A percentile compares a stretch with the other conserved stretches of the same genome.
Conservation (phyloP, 2,888 invertebrate species). For the Leucoma salicis region DNA sequence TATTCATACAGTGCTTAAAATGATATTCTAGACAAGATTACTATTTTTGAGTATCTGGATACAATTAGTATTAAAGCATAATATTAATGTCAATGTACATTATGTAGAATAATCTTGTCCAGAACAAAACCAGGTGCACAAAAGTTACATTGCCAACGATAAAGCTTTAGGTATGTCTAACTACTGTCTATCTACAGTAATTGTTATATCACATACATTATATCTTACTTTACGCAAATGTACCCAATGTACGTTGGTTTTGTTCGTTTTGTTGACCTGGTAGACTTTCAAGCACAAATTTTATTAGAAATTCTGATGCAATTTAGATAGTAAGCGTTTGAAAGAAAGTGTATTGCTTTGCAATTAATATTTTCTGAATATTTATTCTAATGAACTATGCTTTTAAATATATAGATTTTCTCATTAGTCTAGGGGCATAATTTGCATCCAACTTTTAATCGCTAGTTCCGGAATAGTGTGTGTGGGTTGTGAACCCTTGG, state of each 20-base stretch:
- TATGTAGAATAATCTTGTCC: conserved; percentile 45
- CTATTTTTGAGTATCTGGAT: conserved; percentile 7
- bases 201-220: conserved; percentile 33
- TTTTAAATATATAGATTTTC: too few relatives aligned
- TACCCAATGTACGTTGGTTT: conserved; percentile 61
- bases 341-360: conserved; percentile 10
- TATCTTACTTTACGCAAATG: conserved; percentile 47
- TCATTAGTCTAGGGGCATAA: too few relatives aligned
- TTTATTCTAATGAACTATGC: too few relatives aligned
- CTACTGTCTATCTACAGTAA: conserved; percentile 36
- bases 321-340: conserved; percentile 16
- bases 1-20: conserved; percentile 21
- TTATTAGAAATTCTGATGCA: conserved; percentile 30
- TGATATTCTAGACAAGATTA: conserved; percentile 43
- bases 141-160: conserved; percentile 76
- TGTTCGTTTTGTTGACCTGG: conserved; percentile 78
- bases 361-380: conserved; percentile 1
- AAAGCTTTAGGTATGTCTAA: conserved; percentile 52
- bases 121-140: conserved; percentile 71
- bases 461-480: too few relatives aligned
- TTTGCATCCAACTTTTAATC: too few relatives aligned
- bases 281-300: conserved; percentile 53
- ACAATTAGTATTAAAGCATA: not conserved
- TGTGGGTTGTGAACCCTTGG: too few relatives aligned
- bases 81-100: not conserved